A percentile compares a stretch with the other conserved stretches of the same genome.
Evolutionary conservation across 2,888 invertebrate genomes (phyloP).

Genomic region (Scaeva pyrastri): DNA sequence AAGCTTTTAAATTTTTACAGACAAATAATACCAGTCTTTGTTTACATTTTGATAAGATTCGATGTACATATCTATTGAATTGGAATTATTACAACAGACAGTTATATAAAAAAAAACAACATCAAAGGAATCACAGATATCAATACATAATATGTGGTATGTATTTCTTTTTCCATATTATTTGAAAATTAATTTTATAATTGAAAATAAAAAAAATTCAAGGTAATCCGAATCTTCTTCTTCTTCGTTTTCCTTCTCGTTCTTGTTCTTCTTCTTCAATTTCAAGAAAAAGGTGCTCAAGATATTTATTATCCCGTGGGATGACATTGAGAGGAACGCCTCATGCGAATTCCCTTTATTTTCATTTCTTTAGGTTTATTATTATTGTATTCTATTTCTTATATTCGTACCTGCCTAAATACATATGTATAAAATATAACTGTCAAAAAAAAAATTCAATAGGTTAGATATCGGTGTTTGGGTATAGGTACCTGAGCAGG

Average conservation of each 20-base stretch:
- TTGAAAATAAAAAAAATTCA: constrained; percentile 16
- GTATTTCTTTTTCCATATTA: constrained; percentile 4
- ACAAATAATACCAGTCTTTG: constrained; percentile 58
- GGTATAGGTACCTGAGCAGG: constrained; percentile 43
- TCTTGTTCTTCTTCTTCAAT: neutral
- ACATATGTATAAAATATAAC: no score
- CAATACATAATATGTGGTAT: constrained; percentile 32
- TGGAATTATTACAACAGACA: constrained; percentile 1
- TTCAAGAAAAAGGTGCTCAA: constrained; percentile 35
- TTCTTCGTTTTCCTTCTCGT: neutral
- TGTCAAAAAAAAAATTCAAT: constrained; percentile 36
- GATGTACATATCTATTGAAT: constrained; percentile 28
- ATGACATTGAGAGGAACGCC: constrained; percentile 67
- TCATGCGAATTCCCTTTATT: constrained; percentile 35
- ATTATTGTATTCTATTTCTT: neutral
- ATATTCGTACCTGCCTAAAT: neutral
- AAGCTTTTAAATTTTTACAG: neutral
- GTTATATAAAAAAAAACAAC: neutral
- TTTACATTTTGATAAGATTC: constrained; percentile 71
- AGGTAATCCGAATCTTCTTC: constrained; percentile 26
- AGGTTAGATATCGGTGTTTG: neutral
- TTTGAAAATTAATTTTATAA: constrained; percentile 10
- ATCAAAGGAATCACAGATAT: constrained; percentile 27
- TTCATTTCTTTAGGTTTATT: neutral
- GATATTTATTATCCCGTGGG: constrained; percentile 54